phyloP scores from a whole-genome alignment of 2,888 invertebrate genomes.

The Limnephilus marmoratus region DNA sequence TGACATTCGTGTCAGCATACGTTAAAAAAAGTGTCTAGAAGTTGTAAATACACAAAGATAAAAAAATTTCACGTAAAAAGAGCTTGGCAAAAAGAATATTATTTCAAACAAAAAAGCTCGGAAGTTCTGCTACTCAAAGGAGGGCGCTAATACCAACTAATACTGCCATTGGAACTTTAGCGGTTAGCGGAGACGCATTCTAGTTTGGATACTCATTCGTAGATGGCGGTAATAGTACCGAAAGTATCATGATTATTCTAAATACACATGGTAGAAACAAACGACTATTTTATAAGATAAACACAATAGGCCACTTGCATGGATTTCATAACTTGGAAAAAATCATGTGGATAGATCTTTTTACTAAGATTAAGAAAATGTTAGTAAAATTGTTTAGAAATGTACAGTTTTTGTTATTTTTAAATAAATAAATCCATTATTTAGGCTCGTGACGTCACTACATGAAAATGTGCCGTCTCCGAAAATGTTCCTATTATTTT shows the following conservation, averaged over 20 bases:
- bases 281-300: not conserved
- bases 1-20: too few relatives aligned
- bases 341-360: too few relatives aligned
- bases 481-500: too few relatives aligned
- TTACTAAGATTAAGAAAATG: too few relatives aligned
- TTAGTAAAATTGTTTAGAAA: too few relatives aligned
- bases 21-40: not conserved
- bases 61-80: not conserved
- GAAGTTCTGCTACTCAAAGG: constrained; percentile 11
- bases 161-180: not conserved
- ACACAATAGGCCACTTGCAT: too few relatives aligned
- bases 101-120: not conserved
- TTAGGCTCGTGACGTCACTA: too few relatives aligned
- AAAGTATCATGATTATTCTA: not conserved
- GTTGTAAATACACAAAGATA: not conserved
- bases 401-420: too few relatives aligned
- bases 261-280: not conserved
- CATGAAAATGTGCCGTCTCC: too few relatives aligned
- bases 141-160: not conserved
- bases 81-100: not conserved
- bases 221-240: constrained; percentile 41
- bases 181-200: not conserved
- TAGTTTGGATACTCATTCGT: constrained; percentile 47
- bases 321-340: too few relatives aligned
- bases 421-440: too few relatives aligned